These are phyloP conservation scores for Marisa cornuarietis DNA, from an alignment of 1,140 invertebrate genomes.

Conservation along the genomic window DNA sequence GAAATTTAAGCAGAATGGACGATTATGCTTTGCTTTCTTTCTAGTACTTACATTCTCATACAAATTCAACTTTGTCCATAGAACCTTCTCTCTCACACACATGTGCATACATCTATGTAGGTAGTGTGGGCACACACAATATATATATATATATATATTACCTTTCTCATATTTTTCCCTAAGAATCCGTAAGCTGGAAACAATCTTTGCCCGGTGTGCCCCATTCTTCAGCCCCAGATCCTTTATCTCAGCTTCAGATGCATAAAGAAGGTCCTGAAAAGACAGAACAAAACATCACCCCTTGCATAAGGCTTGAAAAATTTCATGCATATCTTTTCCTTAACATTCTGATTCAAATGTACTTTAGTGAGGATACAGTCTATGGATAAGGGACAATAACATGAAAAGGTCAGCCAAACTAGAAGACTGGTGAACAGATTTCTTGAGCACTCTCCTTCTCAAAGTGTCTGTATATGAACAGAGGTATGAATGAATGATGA, in stretches of 20 bases:
- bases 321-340: background rate
- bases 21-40: no score
- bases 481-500: no score
- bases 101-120: no score
- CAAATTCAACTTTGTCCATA: no score
- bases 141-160: conserved; percentile 15
- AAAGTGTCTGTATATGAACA: no score
- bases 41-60: no score
- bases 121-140: background rate
- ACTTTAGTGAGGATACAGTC: background rate
- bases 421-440: no score
- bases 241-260: conserved; percentile 72
- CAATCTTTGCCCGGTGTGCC: conserved; percentile 72
- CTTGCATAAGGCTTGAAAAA: background rate
- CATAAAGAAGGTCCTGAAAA: conserved; percentile 70
- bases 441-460: no score
- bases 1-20: no score
- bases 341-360: background rate
- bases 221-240: conserved; percentile 73
- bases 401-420: no score
- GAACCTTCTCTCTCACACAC: conserved; percentile 47
- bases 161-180: conserved; percentile 70
- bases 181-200: conserved; percentile 73
- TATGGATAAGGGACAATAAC: no score
- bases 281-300: conserved; percentile 8